A percentile compares a stretch with the other conserved stretches of the same genome.
These are phyloP conservation scores for Melangyna quadrimaculata DNA, from an alignment of 2,888 invertebrate genomes.

Conservation along the genomic window DNA sequence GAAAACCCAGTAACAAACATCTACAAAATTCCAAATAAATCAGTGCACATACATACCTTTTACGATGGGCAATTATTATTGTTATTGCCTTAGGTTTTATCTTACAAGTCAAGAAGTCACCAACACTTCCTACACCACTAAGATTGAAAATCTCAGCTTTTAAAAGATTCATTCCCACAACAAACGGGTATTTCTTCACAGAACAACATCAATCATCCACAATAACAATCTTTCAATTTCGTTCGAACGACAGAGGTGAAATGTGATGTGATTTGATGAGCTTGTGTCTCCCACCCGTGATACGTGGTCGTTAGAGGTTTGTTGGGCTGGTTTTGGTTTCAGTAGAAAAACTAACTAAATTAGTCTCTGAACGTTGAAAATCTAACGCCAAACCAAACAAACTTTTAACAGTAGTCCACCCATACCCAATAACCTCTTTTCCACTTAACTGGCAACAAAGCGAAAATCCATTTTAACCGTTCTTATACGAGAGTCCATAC, in stretches of 20 bases:
- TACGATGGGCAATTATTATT: neutral
- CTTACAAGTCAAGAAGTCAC: slow-evolving; percentile 33
- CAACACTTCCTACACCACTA: neutral
- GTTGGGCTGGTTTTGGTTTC: neutral
- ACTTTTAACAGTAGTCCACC: neutral
- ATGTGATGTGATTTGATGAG: slow-evolving; percentile 7
- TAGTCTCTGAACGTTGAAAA: slow-evolving; percentile 45
- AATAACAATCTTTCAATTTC: slow-evolving; percentile 63
- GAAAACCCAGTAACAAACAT: slow-evolving; percentile 3
- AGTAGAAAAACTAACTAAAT: slow-evolving; percentile 60
- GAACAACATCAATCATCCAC: slow-evolving; percentile 64
- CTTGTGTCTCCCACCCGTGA: slow-evolving; percentile 16
- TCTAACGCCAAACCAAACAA: slow-evolving; percentile 8
- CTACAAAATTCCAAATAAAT: slow-evolving; percentile 50
- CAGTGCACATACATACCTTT: neutral
- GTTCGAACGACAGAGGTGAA: neutral
- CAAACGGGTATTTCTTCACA: slow-evolving; percentile 34
- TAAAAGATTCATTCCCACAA: slow-evolving; percentile 47
- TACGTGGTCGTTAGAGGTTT: slow-evolving; percentile 35
- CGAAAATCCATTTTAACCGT: neutral
- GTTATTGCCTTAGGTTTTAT: neutral
- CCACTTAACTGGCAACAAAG: slow-evolving; percentile 33
- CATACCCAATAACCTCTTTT: neutral
- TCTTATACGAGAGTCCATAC: neutral
- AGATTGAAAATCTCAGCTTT: slow-evolving; percentile 20